Percentiles rank a stretch among this genome's conserved stretches.
Evolutionary conservation across 2,888 invertebrate species (phyloP).

Genomic region (Chrysomela aeneicollis): DNA sequence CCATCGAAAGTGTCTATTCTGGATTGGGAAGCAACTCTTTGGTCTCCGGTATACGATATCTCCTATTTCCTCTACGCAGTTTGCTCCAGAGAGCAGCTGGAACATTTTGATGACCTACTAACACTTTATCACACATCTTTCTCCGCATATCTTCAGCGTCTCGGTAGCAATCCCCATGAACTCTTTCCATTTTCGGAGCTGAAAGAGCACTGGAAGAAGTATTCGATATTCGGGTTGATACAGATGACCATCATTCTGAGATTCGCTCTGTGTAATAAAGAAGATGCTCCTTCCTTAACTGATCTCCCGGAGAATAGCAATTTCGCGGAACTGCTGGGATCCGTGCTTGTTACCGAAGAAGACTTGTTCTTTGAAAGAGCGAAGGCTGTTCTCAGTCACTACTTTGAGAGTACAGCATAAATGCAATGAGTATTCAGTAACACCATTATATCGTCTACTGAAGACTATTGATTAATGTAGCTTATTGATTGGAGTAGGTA

Average conservation of each 20-base stretch:
- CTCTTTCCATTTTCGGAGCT: constrained; percentile 21
- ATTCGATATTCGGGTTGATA: constrained; percentile 22
- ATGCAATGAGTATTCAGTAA: not conserved
- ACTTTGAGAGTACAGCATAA: constrained; percentile 10
- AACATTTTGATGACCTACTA: constrained; percentile 13
- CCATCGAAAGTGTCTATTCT: constrained; percentile 17
- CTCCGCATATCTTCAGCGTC: not conserved
- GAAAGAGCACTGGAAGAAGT: constrained; percentile 25
- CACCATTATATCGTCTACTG: too few species aligned
- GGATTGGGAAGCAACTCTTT: constrained; percentile 19
- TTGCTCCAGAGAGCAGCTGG: constrained; percentile 14
- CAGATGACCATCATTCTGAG: not conserved
- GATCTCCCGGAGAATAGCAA: constrained; percentile 6
- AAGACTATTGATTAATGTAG: too few species aligned
- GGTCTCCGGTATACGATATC: constrained; percentile 23
- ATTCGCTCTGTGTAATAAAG: constrained; percentile 18
- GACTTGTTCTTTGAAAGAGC: constrained; percentile 21
- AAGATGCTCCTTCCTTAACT: constrained; percentile 14
- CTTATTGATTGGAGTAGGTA: too few species aligned
- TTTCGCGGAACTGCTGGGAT: constrained; percentile 1
- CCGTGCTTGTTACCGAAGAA: constrained; percentile 6
- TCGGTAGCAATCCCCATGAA: constrained; percentile 27
- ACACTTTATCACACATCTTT: constrained; percentile 13
- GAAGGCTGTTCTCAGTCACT: constrained; percentile 16
- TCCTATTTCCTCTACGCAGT: constrained; percentile 17